Base-by-base conservation (phyloP, 2,113 vertebrate genomes). In the Amia ocellicauda region DNA sequence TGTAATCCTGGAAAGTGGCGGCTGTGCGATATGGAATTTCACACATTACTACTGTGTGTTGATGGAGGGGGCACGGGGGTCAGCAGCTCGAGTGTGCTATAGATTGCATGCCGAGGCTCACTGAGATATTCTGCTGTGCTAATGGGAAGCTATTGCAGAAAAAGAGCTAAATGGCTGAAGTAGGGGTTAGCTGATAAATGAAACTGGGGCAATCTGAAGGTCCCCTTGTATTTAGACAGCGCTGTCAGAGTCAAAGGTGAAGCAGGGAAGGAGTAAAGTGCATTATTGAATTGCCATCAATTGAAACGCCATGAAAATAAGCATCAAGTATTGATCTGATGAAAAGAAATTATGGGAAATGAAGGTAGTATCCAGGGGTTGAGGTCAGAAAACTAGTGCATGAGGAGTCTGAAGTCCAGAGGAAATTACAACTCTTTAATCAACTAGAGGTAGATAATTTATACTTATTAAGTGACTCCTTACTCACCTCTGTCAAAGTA, bases 81-180 rank as follows among this genome's bases (percentile, higher is more conserved):
- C 60, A 61, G 24, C 3, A 51, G 40, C 31, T 54, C 36, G 49
- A 60, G 49, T 54, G 24, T 9, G 20, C 42, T 50, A 69, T 70
- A 50, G 70, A 74, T 54, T 54, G 23, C 23, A 54, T 67, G 55
- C 67, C 69, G 54, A 14, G 28, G 41, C 27, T 28, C 36, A 41
- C 29, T 63, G 52, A 58, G 51, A 28, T 61, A 61, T 58, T 62
- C 17, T 50, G 45, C 41, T 29, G 16, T 31, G 55, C 24, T 40
- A 55, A 27, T 67, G 10, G 36, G 52, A 67, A 49, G 43, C 31
- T 14, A 10, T 29, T 11, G 45, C 16, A 5, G 45, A 17, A 47
- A 19, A 16, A 47, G n/a, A n/a, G n/a, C n/a, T 16, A 17, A 47
- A 16, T 16, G 45, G 45, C n/a, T 47, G 14, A 42, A 41, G 14